These are phyloP conservation scores for Palythoa grandiflora DNA, from an alignment of 92 coral and sea anemone genomes.

Conservation along the genomic window DNA sequence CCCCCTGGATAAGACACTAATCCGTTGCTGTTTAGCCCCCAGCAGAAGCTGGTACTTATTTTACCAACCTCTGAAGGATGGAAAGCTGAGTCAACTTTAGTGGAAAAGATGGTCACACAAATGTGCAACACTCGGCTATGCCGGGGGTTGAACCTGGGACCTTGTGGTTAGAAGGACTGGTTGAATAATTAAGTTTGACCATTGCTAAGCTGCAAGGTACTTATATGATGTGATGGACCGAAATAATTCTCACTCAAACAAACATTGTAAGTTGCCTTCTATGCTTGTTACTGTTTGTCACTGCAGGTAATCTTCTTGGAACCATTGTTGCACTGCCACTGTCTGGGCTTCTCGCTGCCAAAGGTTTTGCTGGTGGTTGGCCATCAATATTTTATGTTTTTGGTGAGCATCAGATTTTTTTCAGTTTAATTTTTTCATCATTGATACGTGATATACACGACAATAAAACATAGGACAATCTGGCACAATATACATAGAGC, in stretches of 20 bases:
- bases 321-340: constrained; percentile 86
- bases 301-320: constrained; percentile 81
- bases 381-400: not conserved
- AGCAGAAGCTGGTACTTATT: no score
- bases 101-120: no score
- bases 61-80: no score
- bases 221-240: no score
- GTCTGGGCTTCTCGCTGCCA: constrained; percentile 81
- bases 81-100: no score
- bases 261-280: not conserved
- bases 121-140: no score
- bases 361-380: constrained; percentile 88
- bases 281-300: not conserved
- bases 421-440: not conserved
- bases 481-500: not conserved
- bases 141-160: no score
- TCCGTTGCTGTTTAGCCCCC: no score
- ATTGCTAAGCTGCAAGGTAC: no score
- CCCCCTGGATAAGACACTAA: no score
- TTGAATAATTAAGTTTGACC: no score
- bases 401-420: not conserved
- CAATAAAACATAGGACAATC: not conserved
- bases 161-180: no score
- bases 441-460: not conserved
- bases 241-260: not conserved